These are phyloP conservation scores for Drosophila merina DNA, from an alignment of 2,888 invertebrate genomes.

Conservation along the genomic window DNA sequence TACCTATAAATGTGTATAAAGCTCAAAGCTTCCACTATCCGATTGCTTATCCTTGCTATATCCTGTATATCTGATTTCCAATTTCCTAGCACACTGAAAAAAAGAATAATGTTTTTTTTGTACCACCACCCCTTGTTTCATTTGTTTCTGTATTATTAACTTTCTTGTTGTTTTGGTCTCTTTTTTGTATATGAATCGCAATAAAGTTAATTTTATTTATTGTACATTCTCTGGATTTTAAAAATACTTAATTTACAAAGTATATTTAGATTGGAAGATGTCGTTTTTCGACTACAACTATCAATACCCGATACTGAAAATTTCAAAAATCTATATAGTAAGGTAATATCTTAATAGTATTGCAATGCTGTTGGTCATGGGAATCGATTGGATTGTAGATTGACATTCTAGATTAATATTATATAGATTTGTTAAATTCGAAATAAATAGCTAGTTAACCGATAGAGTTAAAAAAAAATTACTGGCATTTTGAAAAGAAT, in stretches of 20 bases:
- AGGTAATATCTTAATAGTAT: background rate
- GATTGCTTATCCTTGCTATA: background rate
- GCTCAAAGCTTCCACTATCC: conserved; percentile 40
- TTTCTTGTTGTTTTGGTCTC: conserved; percentile 20
- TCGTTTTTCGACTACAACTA: background rate
- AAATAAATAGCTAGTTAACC: background rate
- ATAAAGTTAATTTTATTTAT: conserved; percentile 76
- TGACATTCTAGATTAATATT: background rate
- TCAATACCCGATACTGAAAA: background rate
- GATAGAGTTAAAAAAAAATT: background rate
- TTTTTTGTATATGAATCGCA: conserved; percentile 57
- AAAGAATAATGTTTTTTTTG: conserved; percentile 19
- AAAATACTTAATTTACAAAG: background rate
- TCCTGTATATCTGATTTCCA: background rate
- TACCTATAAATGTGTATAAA: conserved; percentile 47
- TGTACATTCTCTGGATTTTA: conserved; percentile 44
- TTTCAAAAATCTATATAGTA: background rate
- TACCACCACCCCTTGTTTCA: conserved; percentile 1
- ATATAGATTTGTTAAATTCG: background rate
- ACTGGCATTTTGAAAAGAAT: background rate
- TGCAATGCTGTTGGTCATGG: background rate
- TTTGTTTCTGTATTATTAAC: conserved; percentile 35
- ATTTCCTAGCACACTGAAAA: conserved; percentile 1
- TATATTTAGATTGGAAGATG: background rate
- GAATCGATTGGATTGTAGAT: background rate